Conservation (phyloP, 2,113 vertebrate species). For the Hyaena hyaena region DNA sequence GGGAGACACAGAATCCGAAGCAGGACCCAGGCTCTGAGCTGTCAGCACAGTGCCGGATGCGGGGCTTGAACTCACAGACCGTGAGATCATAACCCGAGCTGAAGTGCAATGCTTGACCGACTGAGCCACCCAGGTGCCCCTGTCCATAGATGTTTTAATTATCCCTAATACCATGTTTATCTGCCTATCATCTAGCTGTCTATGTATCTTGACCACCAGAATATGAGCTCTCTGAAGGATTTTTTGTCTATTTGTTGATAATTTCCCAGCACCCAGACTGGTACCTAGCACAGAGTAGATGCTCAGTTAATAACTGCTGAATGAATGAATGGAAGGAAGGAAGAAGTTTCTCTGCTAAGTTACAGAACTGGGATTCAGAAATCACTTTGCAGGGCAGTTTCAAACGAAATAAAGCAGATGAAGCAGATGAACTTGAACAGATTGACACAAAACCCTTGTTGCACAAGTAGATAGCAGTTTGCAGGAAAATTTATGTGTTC, state of each 20-base stretch:
- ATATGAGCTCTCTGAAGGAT: not conserved
- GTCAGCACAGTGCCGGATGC: too few relatives aligned
- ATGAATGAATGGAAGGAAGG: not conserved
- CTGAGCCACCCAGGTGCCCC: too few relatives aligned
- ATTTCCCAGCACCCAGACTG: not conserved
- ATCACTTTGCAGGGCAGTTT: not conserved
- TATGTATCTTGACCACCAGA: not conserved
- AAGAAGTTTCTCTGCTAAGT: not conserved
- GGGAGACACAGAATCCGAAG: too few relatives aligned
- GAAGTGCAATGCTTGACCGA: too few relatives aligned
- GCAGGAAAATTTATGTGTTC: constrained; percentile 47
- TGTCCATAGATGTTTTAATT: not conserved
- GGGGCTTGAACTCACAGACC: too few relatives aligned
- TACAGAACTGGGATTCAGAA: not conserved
- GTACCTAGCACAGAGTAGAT: not conserved
- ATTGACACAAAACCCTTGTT: not conserved
- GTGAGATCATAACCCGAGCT: too few relatives aligned
- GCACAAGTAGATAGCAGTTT: not conserved
- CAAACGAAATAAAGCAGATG: not conserved
- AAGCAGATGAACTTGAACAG: not conserved
- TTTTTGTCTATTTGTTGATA: not conserved
- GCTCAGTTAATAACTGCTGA: not conserved
- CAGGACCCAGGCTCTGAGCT: too few relatives aligned
- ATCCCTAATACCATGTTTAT: not conserved
- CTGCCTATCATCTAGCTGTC: not conserved